phyloP scores from a whole-genome alignment of 1,140 invertebrate species.

The Maconellicoccus hirsutus region DNA sequence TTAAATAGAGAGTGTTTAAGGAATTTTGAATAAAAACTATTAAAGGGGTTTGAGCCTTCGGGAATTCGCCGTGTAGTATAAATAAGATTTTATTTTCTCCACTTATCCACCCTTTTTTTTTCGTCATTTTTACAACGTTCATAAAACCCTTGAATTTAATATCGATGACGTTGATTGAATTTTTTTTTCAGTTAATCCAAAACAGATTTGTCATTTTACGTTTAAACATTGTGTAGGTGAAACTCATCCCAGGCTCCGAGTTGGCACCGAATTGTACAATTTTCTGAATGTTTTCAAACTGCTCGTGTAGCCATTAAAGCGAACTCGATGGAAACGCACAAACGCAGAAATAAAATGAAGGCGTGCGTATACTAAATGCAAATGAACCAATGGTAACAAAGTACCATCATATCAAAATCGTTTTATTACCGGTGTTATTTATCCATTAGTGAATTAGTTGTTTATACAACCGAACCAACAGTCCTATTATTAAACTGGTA shows the following conservation, averaged over 20 bases:
- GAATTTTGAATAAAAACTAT: constrained; percentile 18
- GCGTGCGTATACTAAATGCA: not conserved
- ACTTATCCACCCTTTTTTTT: constrained; percentile 20
- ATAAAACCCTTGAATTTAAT: constrained; percentile 15
- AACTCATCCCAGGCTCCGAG: too few relatives aligned
- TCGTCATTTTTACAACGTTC: not conserved
- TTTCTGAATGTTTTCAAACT: too few relatives aligned
- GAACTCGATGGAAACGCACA: too few relatives aligned
- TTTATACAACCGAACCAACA: too few relatives aligned
- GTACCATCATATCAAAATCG: not conserved
- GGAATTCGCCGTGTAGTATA: constrained; percentile 15
- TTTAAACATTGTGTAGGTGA: too few relatives aligned
- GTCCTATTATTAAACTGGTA: too few relatives aligned
- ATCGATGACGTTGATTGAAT: constrained; percentile 1
- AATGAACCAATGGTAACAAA: not conserved
- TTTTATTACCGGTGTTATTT: not conserved
- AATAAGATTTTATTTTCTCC: constrained; percentile 21
- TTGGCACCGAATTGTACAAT: too few relatives aligned
- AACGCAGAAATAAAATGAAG: too few relatives aligned
- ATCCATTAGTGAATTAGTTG: not conserved
- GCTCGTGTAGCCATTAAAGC: too few relatives aligned
- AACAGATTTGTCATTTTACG: too few relatives aligned
- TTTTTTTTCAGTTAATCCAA: not conserved
- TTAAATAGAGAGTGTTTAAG: constrained; percentile 13
- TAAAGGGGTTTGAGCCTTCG: constrained; percentile 11